Percentiles rank a stretch among this genome's conserved stretches.
These are phyloP conservation scores for Dryocosmus kuriphilus DNA, from an alignment of 2,888 invertebrate species.

Conservation along the genomic window DNA sequence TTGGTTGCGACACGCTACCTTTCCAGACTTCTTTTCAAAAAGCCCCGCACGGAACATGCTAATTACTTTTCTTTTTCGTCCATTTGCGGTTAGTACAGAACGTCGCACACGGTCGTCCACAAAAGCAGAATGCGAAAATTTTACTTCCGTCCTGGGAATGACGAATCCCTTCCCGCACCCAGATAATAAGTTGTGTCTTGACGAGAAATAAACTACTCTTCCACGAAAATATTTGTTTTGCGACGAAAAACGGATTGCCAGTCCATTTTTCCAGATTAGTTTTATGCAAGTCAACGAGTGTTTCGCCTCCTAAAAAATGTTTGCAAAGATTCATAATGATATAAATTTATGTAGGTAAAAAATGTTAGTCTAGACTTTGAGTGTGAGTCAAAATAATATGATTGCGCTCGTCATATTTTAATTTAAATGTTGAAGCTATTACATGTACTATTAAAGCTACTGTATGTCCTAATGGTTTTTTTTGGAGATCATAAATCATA, in stretches of 20 bases:
- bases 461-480: constrained; percentile 13
- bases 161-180: background rate
- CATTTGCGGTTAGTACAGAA: constrained; percentile 9
- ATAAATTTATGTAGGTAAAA: background rate
- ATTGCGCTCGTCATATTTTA: background rate
- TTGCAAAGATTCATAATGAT: background rate
- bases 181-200: constrained; percentile 17
- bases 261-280: background rate
- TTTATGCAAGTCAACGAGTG: background rate
- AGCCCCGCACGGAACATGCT: constrained; percentile 28
- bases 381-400: background rate
- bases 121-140: background rate
- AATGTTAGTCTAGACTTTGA: background rate
- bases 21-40: constrained; percentile 25
- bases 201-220: background rate
- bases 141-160: background rate
- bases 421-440: background rate
- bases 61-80: constrained; percentile 27
- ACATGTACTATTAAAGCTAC: background rate
- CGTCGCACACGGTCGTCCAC: background rate
- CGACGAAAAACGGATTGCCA: background rate
- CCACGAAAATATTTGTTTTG: background rate
- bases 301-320: background rate
- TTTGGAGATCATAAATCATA: constrained; percentile 26
- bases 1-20: constrained; percentile 32